Evolutionary conservation across 2,888 invertebrate species (phyloP).

Genomic region (Thera britannica): DNA sequence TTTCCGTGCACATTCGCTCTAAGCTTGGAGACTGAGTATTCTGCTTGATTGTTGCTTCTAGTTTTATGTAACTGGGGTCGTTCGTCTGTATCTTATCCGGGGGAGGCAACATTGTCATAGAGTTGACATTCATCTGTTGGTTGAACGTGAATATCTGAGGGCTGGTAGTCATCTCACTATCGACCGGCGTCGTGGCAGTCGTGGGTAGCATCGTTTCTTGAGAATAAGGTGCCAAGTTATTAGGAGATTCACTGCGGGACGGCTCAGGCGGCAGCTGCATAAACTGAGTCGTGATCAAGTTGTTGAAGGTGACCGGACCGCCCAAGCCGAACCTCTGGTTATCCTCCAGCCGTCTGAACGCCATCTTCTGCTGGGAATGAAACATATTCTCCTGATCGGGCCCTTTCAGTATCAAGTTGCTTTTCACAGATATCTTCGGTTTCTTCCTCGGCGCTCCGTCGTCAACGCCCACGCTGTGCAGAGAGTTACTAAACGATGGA

Average conservation of each 20-base stretch:
- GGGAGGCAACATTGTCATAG: slow-evolving; percentile 70
- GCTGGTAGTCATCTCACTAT: slow-evolving; percentile 58
- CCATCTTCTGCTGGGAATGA: slow-evolving; percentile 81
- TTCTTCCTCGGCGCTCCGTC: slow-evolving; percentile 76
- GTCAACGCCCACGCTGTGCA: slow-evolving; percentile 64
- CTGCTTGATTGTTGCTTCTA: slow-evolving; percentile 77
- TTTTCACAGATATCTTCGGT: slow-evolving; percentile 82
- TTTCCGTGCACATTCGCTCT: slow-evolving; percentile 76
- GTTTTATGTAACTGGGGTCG: slow-evolving; percentile 79
- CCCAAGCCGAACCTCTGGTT: slow-evolving; percentile 73
- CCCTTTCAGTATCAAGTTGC: slow-evolving; percentile 79
- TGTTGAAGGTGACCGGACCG: slow-evolving; percentile 76
- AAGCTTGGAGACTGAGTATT: slow-evolving; percentile 78
- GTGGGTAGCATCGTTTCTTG: slow-evolving; percentile 68
- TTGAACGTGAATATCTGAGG: slow-evolving; percentile 75
- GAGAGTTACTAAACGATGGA: slow-evolving; percentile 72
- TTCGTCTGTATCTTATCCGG: slow-evolving; percentile 71
- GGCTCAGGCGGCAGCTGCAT: slow-evolving; percentile 77
- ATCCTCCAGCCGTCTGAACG: slow-evolving; percentile 74
- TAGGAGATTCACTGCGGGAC: slow-evolving; percentile 69
- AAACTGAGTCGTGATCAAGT: slow-evolving; percentile 76
- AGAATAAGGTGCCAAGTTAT: slow-evolving; percentile 65
- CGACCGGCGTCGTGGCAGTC: slow-evolving; percentile 68
- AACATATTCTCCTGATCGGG: slow-evolving; percentile 81
- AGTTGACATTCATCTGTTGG: slow-evolving; percentile 71